Percentiles rank a stretch among this genome's conserved stretches.
phyloP scores from a whole-genome alignment of 2,113 vertebrate genomes.

The Onychorhynchus coronatus region DNA sequence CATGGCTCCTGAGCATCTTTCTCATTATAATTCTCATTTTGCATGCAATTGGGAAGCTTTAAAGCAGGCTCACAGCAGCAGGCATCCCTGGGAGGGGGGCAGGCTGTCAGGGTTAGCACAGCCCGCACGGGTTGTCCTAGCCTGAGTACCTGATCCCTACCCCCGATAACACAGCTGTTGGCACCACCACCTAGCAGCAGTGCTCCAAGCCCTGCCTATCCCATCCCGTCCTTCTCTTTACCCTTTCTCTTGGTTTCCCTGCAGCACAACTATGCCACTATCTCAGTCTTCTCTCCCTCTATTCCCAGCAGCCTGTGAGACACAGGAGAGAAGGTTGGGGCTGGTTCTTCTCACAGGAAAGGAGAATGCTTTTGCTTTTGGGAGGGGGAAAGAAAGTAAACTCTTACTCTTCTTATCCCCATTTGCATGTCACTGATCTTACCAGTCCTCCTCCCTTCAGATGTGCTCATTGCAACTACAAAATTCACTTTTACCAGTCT shows the following conservation, averaged over 20 bases:
- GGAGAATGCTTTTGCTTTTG: not conserved
- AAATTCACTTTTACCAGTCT: not conserved
- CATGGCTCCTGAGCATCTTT: not conserved
- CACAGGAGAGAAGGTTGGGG: not conserved
- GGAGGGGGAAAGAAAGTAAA: not conserved
- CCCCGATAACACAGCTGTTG: not conserved
- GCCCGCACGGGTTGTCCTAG: not conserved
- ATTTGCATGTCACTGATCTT: not conserved
- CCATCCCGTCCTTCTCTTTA: not conserved
- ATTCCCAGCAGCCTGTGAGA: not conserved
- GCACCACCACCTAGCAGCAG: not conserved
- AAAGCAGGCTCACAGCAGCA: not conserved
- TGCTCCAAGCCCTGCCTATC: not conserved
- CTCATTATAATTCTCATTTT: not conserved
- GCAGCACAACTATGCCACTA: not conserved
- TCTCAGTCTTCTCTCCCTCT: not conserved
- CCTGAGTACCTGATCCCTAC: not conserved
- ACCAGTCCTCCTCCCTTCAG: not conserved
- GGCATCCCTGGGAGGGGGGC: not conserved
- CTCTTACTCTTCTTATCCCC: not conserved
- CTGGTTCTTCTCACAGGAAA: not conserved
- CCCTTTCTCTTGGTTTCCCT: not conserved
- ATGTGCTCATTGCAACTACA: not conserved
- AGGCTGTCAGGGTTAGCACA: not conserved
- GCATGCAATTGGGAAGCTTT: not conserved